Percentiles rank a stretch among this genome's conserved stretches.
Evolutionary conservation across 2,888 invertebrate genomes (phyloP).

Genomic region (Lydus trimaculatus): DNA sequence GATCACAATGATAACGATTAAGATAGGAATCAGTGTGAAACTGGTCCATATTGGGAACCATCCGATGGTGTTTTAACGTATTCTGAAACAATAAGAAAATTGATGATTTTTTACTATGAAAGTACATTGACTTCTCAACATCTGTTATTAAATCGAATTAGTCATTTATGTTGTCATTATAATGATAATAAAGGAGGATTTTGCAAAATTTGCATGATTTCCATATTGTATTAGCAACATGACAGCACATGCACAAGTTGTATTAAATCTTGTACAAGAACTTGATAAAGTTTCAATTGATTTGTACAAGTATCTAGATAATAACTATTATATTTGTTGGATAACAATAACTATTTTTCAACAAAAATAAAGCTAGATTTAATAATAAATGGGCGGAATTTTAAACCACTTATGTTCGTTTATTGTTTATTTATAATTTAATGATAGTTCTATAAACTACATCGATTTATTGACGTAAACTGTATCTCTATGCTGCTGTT

Average conservation of each 20-base stretch:
- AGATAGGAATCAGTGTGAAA: neutral
- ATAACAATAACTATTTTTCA: neutral
- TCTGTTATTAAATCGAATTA: constrained; percentile 38
- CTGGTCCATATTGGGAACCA: neutral
- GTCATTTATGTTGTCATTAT: constrained; percentile 19
- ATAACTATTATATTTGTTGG: too few species aligned
- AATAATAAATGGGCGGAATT: neutral
- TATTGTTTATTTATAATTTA: neutral
- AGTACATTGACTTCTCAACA: constrained; percentile 20
- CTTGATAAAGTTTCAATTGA: too few species aligned
- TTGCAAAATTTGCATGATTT: neutral
- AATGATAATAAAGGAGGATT: neutral
- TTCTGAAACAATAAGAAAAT: constrained; percentile 18
- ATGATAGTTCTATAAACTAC: neutral
- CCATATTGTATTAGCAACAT: neutral
- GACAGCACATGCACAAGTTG: too few species aligned
- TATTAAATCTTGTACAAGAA: neutral
- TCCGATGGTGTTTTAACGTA: neutral
- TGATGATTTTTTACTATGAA: constrained; percentile 5
- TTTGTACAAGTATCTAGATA: too few species aligned
- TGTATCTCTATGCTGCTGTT: neutral
- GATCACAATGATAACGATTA: neutral
- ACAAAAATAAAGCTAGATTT: neutral
- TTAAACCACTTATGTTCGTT: neutral
- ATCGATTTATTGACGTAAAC: neutral